Evolutionary conservation across 1,140 invertebrate genomes (phyloP).

Genomic region (Rhagoletis pomonella): DNA sequence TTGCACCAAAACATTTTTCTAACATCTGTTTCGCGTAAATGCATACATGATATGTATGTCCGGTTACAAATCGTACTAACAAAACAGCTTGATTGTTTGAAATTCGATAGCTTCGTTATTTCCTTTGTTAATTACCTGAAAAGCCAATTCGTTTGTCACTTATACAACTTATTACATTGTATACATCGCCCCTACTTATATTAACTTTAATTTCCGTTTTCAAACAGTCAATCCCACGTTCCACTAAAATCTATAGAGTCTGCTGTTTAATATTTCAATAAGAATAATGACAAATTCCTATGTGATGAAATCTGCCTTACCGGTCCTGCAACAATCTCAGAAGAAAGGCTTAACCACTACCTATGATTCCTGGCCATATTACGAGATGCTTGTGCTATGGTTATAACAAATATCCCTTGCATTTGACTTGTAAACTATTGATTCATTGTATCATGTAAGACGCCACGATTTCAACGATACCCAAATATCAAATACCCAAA

Average conservation of each 20-base stretch:
- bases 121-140: too few species aligned
- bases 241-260: slow-evolving; percentile 38
- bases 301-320: slow-evolving; percentile 47
- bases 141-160: neutral
- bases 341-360: slow-evolving; percentile 27
- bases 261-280: slow-evolving; percentile 44
- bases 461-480: slow-evolving; percentile 34
- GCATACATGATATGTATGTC: too few species aligned
- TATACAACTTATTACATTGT: neutral
- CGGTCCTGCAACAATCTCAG: slow-evolving; percentile 24
- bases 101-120: too few species aligned
- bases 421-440: slow-evolving; percentile 42
- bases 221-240: slow-evolving; percentile 38
- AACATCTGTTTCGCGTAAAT: too few species aligned
- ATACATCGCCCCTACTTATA: neutral
- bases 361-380: slow-evolving; percentile 40
- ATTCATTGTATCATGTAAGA: slow-evolving; percentile 47
- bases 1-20: too few species aligned
- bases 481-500: slow-evolving; percentile 51
- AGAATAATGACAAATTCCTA: slow-evolving; percentile 50
- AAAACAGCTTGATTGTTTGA: too few species aligned
- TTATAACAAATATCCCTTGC: slow-evolving; percentile 45
- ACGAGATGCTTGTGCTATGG: slow-evolving; percentile 13
- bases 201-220: slow-evolving; percentile 4
- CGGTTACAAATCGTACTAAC: too few species aligned